A percentile compares a stretch with the other conserved stretches of the same genome.
Evolutionary conservation across 2,113 vertebrate species (phyloP).

Genomic region (Rutilus rutilus): DNA sequence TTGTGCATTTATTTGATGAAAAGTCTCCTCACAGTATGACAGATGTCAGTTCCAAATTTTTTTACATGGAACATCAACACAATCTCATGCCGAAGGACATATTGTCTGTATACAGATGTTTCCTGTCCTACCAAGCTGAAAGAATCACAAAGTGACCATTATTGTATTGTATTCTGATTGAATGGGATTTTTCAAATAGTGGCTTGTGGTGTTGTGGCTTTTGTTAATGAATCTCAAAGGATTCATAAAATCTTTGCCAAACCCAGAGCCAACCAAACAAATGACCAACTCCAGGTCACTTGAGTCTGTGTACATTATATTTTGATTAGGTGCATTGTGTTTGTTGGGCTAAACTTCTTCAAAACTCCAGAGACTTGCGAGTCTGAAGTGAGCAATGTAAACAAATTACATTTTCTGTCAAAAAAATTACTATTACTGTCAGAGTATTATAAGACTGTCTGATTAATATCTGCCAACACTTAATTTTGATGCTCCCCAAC

Average conservation of each 20-base stretch:
- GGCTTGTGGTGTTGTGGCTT: no score
- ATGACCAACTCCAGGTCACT: not conserved
- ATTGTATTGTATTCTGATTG: not conserved
- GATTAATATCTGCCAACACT: no score
- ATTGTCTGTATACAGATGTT: not conserved
- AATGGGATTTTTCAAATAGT: conserved; percentile 1
- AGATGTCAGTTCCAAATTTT: not conserved
- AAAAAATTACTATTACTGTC: no score
- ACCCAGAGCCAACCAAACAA: not conserved
- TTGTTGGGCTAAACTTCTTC: not conserved
- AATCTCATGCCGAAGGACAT: not conserved
- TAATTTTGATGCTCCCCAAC: no score
- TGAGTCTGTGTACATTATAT: not conserved
- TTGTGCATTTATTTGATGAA: not conserved
- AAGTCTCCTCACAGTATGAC: not conserved
- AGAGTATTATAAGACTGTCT: no score
- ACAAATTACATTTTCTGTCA: no score
- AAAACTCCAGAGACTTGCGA: not conserved
- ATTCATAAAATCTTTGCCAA: conserved; percentile 2
- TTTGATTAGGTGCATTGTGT: not conserved
- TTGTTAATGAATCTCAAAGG: no score
- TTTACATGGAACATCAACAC: no score
- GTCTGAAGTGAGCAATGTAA: not conserved
- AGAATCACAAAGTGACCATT: not conserved
- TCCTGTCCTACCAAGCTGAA: not conserved